Evolutionary conservation across 2,888 invertebrate species (phyloP).

Genomic region (Subacronicta megacephala): DNA sequence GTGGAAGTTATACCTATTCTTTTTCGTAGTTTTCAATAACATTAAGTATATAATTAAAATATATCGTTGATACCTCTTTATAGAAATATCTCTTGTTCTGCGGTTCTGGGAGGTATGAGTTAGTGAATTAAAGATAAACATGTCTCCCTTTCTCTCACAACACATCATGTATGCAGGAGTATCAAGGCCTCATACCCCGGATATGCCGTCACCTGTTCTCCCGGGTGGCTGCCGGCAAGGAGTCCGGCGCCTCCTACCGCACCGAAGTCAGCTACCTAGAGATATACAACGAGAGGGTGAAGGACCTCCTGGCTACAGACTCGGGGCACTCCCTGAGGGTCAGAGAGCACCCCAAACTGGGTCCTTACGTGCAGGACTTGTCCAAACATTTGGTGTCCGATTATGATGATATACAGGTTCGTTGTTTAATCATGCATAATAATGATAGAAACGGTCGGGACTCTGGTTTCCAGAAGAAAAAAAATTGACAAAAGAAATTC

Average conservation of each 20-base stretch:
- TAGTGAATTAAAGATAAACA: too few relatives aligned
- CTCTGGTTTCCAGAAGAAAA: too few relatives aligned
- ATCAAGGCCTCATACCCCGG: constrained; percentile 95
- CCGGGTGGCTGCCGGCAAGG: constrained; percentile 94
- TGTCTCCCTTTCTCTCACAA: too few relatives aligned
- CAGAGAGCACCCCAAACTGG: constrained; percentile 94
- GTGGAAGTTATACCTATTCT: too few relatives aligned
- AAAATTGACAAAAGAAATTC: too few relatives aligned
- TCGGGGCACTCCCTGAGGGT: constrained; percentile 93
- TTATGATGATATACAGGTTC: constrained; percentile 95
- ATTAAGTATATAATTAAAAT: too few relatives aligned
- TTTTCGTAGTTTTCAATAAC: too few relatives aligned
- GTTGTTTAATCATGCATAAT: constrained; percentile 23
- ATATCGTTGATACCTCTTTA: too few relatives aligned
- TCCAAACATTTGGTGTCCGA: constrained; percentile 96
- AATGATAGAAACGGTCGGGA: too few relatives aligned
- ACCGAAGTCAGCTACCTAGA: constrained; percentile 96
- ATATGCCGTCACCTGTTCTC: constrained; percentile 96
- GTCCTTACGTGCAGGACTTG: constrained; percentile 96
- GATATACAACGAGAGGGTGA: constrained; percentile 95
- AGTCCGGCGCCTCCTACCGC: constrained; percentile 94
- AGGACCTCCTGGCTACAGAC: constrained; percentile 91
- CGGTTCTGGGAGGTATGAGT: too few relatives aligned
- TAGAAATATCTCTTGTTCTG: too few relatives aligned
- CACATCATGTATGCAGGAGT: constrained; percentile 85